Percentiles rank a stretch among this genome's conserved stretches.
phyloP scores from a whole-genome alignment of 2,113 vertebrate species.

The Heterochromis multidens region DNA sequence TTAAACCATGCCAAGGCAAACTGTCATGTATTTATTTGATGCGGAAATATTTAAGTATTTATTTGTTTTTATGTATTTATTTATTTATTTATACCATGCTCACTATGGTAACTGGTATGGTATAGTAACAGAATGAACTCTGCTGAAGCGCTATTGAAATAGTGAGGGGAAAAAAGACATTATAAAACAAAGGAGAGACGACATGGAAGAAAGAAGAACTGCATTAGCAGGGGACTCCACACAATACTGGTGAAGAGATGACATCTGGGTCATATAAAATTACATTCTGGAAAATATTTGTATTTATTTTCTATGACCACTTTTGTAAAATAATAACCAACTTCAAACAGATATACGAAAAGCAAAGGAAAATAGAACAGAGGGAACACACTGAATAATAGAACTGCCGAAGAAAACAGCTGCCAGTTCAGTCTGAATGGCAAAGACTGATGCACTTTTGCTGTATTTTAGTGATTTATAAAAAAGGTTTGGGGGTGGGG shows the following conservation, averaged over 20 bases:
- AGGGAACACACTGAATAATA: slow-evolving; percentile 7
- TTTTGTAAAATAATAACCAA: slow-evolving; percentile 74
- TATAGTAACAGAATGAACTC: slow-evolving; percentile 30
- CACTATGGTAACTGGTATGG: slow-evolving; percentile 3
- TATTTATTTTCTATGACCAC: slow-evolving; percentile 76
- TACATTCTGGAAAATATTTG: slow-evolving; percentile 63
- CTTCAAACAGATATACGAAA: slow-evolving; percentile 8
- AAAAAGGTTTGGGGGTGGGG: background rate
- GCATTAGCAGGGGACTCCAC: slow-evolving; percentile 16
- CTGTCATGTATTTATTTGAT: slow-evolving; percentile 69
- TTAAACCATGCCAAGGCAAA: slow-evolving; percentile 51
- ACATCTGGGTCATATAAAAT: slow-evolving; percentile 30
- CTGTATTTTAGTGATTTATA: slow-evolving; percentile 64
- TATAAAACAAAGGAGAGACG: background rate
- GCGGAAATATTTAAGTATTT: slow-evolving; percentile 77
- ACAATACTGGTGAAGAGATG: background rate
- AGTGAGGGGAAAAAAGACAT: background rate
- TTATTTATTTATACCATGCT: slow-evolving; percentile 64
- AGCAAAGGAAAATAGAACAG: background rate
- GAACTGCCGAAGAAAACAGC: slow-evolving; percentile 19
- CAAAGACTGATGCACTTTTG: slow-evolving; percentile 51
- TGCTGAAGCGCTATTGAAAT: slow-evolving; percentile 4
- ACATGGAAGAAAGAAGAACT: background rate
- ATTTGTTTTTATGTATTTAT: slow-evolving; percentile 78
- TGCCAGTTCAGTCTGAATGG: slow-evolving; percentile 25